Conservation (phyloP, 2,113 vertebrate genomes). For the Mobula birostris region DNA sequence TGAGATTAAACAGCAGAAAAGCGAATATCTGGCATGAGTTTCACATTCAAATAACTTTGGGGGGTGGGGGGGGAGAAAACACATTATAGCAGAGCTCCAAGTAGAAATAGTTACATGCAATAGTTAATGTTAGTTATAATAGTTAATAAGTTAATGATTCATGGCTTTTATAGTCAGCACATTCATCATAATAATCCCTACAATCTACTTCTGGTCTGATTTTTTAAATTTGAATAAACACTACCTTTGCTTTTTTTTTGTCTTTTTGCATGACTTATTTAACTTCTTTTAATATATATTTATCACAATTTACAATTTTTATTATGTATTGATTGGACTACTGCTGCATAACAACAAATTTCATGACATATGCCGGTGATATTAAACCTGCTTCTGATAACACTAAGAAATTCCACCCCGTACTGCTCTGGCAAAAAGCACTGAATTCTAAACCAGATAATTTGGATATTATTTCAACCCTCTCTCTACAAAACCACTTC, state of each 20-base stretch:
- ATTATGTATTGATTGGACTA: too few relatives aligned
- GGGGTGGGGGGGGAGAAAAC: neutral
- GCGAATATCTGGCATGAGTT: neutral
- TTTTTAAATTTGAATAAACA: neutral
- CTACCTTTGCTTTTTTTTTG: too few relatives aligned
- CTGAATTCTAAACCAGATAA: neutral
- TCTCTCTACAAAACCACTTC: too few relatives aligned
- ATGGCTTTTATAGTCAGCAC: neutral
- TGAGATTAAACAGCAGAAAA: neutral
- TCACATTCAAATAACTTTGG: neutral
- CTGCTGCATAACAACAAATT: too few relatives aligned
- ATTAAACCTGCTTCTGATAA: too few relatives aligned
- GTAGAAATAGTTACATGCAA: neutral
- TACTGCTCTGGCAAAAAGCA: neutral
- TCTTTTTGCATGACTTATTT: too few relatives aligned
- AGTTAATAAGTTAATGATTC: neutral
- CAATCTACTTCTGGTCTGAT: too few relatives aligned
- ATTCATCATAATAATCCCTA: neutral
- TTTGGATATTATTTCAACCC: neutral
- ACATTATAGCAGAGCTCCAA: neutral
- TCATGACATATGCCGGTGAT: too few relatives aligned
- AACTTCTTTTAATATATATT: too few relatives aligned
- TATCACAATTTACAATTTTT: too few relatives aligned
- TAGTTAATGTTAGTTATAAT: neutral
- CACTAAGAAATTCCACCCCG: neutral